Evolutionary conservation across 2,797 vertebrate species (phyloP).

Genomic region (Chlorospingus flavigularis): DNA sequence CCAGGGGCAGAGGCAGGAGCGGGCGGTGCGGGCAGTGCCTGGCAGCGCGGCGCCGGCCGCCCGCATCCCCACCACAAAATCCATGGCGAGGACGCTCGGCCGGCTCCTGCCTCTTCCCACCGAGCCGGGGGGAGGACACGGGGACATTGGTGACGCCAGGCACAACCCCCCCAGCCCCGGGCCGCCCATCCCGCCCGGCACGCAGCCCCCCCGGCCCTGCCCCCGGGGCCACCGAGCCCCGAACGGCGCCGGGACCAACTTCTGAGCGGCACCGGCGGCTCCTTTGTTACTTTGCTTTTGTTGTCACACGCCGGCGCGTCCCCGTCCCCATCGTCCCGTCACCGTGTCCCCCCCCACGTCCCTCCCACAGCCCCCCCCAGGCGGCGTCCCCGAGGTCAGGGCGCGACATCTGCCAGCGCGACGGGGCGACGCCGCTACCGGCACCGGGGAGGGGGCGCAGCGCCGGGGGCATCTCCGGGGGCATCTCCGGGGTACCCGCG

Average conservation of each 20-base stretch:
- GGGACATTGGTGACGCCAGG: not conserved
- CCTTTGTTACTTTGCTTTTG: slow-evolving; percentile 55
- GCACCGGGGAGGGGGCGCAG: not conserved
- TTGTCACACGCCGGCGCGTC: slow-evolving; percentile 3
- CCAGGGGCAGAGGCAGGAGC: not conserved
- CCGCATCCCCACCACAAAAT: not conserved
- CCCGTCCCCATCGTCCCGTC: not conserved
- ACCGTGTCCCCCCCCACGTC: not conserved
- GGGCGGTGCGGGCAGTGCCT: not conserved
- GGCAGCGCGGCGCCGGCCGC: not conserved
- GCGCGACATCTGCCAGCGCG: not conserved
- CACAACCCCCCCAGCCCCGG: not conserved
- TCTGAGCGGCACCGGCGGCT: not conserved
- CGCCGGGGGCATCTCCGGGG: not conserved
- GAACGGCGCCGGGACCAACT: not conserved
- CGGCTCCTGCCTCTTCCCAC: not conserved
- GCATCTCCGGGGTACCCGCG: not conserved
- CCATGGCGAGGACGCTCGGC: not conserved
- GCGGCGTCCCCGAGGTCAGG: not conserved
- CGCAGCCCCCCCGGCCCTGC: not conserved
- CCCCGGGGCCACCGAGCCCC: not conserved
- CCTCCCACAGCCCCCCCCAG: not conserved
- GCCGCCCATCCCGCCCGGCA: not conserved
- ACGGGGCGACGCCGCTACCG: not conserved
- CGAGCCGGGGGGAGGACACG: not conserved